phyloP scores from a whole-genome alignment of 2,888 invertebrate species.

The Rhynchonema sp. region DNA sequence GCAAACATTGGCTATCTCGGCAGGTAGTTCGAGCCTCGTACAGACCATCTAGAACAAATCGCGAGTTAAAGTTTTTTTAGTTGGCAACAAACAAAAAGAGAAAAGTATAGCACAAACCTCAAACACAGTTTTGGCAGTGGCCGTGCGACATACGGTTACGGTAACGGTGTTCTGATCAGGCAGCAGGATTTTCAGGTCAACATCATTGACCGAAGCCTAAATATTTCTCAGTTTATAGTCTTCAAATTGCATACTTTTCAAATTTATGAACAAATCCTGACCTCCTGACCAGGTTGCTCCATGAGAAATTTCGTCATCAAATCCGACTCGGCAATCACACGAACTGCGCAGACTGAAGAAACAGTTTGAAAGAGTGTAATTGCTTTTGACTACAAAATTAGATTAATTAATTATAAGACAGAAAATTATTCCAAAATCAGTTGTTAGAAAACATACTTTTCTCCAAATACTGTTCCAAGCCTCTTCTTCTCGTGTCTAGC shows the following conservation, averaged over 20 bases:
- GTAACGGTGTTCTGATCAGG: constrained; percentile 76
- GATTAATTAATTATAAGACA: not conserved
- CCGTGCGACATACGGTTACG: constrained; percentile 67
- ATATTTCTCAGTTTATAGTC: too few species aligned
- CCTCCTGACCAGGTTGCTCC: constrained; percentile 47
- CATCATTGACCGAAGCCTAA: constrained; percentile 26
- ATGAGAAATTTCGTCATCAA: constrained; percentile 91
- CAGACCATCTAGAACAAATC: not conserved
- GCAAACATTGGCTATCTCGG: constrained; percentile 66
- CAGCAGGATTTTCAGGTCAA: constrained; percentile 51
- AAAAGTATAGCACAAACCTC: not conserved
- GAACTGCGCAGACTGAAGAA: constrained; percentile 65
- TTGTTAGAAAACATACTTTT: constrained; percentile 38
- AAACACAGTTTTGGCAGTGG: constrained; percentile 46
- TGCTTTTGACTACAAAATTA: not conserved
- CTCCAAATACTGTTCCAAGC: constrained; percentile 89
- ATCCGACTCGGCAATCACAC: constrained; percentile 91
- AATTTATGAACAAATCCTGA: constrained; percentile 11
- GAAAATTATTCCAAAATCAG: not conserved
- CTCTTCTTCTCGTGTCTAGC: constrained; percentile 73
- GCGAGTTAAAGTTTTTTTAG: not conserved
- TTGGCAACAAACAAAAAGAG: too few species aligned
- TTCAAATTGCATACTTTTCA: not conserved
- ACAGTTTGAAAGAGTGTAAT: not conserved
- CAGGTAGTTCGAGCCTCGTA: constrained; percentile 37